Conservation (phyloP, 2,113 vertebrate genomes). For the Gopherus flavomarginatus region DNA sequence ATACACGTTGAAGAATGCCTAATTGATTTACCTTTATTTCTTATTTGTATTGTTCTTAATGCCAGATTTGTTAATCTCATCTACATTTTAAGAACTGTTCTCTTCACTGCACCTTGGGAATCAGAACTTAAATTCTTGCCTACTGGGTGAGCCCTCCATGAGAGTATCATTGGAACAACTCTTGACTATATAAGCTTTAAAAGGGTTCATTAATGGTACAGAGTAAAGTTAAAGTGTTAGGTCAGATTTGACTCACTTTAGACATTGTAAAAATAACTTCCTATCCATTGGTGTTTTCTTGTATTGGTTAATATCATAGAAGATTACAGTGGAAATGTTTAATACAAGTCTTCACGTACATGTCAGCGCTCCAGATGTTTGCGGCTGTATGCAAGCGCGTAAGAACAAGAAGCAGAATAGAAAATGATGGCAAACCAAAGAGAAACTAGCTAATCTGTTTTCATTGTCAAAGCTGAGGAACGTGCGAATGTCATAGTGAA, state of each 20-base stretch:
- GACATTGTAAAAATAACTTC: accelerated
- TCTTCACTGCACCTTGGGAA: neutral
- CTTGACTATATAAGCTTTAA: accelerated
- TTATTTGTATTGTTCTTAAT: accelerated
- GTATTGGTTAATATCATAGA: accelerated
- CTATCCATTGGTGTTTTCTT: neutral
- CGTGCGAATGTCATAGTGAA: accelerated
- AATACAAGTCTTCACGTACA: no score
- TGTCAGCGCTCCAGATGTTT: accelerated
- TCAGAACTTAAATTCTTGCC: neutral
- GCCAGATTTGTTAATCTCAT: neutral
- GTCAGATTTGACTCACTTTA: accelerated
- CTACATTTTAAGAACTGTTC: accelerated
- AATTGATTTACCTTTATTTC: neutral
- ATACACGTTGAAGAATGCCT: accelerated
- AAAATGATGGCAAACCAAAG: accelerated
- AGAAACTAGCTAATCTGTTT: accelerated
- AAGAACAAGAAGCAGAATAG: neutral
- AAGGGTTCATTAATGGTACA: accelerated
- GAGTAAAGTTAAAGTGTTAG: neutral
- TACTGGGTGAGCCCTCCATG: accelerated
- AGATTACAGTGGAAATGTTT: neutral
- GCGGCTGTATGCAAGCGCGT: neutral
- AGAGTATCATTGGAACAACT: accelerated
- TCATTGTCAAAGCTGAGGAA: neutral